Evolutionary conservation across 2,797 vertebrate genomes (phyloP).

Genomic region (Helarctos malayanus): DNA sequence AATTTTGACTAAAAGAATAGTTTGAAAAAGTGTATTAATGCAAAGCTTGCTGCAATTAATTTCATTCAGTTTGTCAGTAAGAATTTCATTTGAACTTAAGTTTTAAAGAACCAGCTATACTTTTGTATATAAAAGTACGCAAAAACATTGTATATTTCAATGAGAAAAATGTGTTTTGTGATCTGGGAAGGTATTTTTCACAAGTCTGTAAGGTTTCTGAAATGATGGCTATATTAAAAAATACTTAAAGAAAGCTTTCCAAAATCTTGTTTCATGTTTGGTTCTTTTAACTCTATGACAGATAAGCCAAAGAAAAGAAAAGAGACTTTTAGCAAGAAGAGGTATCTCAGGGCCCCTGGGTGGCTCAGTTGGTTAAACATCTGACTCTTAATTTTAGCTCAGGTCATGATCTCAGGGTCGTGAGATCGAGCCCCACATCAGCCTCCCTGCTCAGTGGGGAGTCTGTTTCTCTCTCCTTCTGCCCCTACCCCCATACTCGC

Average conservation of each 20-base stretch:
- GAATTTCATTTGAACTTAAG: not conserved
- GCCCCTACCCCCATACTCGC: too few relatives aligned
- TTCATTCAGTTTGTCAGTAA: not conserved
- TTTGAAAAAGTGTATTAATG: not conserved
- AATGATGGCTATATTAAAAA: not conserved
- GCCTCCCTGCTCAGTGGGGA: not conserved
- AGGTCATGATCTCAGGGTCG: not conserved
- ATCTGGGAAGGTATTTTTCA: not conserved
- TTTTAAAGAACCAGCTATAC: not conserved
- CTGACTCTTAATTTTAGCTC: not conserved
- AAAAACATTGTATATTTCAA: not conserved
- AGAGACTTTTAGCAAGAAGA: slow-evolving; percentile 16
- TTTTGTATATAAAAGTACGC: not conserved
- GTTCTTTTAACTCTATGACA: not conserved
- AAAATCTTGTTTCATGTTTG: not conserved
- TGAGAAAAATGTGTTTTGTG: not conserved
- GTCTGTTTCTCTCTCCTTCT: not conserved
- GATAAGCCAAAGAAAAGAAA: not conserved
- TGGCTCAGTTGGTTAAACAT: not conserved
- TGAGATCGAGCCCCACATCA: not conserved
- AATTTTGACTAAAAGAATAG: not conserved
- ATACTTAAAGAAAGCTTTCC: not conserved
- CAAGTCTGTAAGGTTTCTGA: not conserved
- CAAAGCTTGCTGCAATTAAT: not conserved
- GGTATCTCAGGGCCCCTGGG: not conserved